phyloP scores from a whole-genome alignment of 2,113 vertebrate genomes.

The Lepisosteus osseus region DNA sequence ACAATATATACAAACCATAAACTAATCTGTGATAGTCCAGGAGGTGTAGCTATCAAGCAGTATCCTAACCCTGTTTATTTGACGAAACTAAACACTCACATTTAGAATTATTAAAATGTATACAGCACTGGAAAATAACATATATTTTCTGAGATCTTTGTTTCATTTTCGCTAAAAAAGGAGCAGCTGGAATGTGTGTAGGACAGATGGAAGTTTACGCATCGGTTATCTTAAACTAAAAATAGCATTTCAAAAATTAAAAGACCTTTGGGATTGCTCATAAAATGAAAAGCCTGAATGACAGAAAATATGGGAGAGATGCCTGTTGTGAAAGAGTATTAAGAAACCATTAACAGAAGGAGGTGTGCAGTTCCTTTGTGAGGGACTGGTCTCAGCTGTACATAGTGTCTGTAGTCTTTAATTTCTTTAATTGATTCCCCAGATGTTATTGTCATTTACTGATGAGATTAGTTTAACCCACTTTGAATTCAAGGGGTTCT shows the following conservation, averaged over 20 bases:
- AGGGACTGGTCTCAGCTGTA: neutral
- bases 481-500: too few species aligned
- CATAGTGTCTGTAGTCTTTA: too few species aligned
- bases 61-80: too few species aligned
- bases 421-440: too few species aligned
- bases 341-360: conserved; percentile 57
- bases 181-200: conserved; percentile 73
- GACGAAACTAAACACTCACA: too few species aligned
- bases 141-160: conserved; percentile 18
- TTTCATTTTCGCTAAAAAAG: conserved; percentile 54
- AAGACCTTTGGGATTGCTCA: conserved; percentile 62
- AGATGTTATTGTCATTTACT: too few species aligned
- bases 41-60: too few species aligned
- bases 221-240: conserved; percentile 74
- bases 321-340: conserved; percentile 44
- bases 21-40: too few species aligned
- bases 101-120: too few species aligned
- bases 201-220: conserved; percentile 80
- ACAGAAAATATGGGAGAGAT: conserved; percentile 46
- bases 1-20: too few species aligned
- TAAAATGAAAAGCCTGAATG: conserved; percentile 55
- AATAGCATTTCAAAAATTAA: conserved; percentile 73
- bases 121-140: conserved; percentile 10
- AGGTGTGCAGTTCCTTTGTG: conserved; percentile 12
- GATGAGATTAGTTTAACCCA: too few species aligned